Evolutionary conservation across 2,797 vertebrate species (phyloP), one percentile per base, ranked within the genome.

Genomic region (Numenius phaeopus): DNA sequence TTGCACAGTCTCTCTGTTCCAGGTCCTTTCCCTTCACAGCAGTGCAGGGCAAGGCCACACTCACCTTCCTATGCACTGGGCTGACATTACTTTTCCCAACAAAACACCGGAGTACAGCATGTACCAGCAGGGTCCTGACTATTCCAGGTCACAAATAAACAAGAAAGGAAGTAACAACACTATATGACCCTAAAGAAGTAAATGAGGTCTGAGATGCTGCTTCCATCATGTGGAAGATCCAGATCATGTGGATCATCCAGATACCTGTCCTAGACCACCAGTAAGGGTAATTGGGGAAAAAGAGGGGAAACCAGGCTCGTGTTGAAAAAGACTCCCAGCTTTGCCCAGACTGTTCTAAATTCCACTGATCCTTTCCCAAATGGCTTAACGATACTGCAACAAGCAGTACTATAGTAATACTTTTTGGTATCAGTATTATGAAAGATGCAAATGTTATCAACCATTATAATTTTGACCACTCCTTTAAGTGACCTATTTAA

Each of bases 181-280:
- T 54, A 22, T 3, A 0, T 2, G 8, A 24, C 37, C 34, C 16
- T 15, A 46, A n/a, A 0, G 1, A 47, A n/a, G 19, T 17, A 46
- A 54, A 10, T 7, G 8, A 67, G 42, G 16, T 29, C 54, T 29
- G n/a, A n/a, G 30, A 11, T 14, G 24, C 30, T 37, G 24, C 46
- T 80, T 39, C 40, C 22, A 4, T n/a, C 5, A 0, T 3, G 4
- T 22, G 30, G 26, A 57, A 90, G 65, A 37, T n/a, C n/a, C n/a
- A n/a, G n/a, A n/a, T n/a, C n/a, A n/a, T n/a, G n/a, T n/a, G n/a
- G n/a, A 24, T 14, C 76, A 40, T 11, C 8, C 49, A 46, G 27
- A 20, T 18, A 46, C 30, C 24, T 24, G 30, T 37, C n/a, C 44
- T 46, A 64, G 27, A 26, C 24, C 14, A 61, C 10, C 61, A 50